Evolutionary conservation across 2,797 vertebrate species (phyloP).

Genomic region (Acrossocheilus wenchowensis): DNA sequence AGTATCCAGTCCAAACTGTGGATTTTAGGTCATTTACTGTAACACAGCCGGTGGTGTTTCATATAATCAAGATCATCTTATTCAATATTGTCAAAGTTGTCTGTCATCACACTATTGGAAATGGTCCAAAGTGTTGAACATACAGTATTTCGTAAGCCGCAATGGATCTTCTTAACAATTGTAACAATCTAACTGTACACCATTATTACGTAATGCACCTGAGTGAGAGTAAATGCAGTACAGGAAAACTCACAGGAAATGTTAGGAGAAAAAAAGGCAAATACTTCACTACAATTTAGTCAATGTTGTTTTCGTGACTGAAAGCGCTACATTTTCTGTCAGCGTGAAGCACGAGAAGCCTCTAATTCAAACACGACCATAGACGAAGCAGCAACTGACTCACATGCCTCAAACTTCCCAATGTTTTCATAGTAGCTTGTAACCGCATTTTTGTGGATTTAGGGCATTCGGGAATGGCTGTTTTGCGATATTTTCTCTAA

Average conservation of each 20-base stretch:
- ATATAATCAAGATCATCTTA: background rate
- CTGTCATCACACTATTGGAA: background rate
- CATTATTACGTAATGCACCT: constrained; percentile 11
- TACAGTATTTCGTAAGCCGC: background rate
- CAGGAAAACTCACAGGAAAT: constrained; percentile 4
- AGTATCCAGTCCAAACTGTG: background rate
- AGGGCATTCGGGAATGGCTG: constrained; percentile 34
- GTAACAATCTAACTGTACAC: background rate
- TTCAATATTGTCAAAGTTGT: background rate
- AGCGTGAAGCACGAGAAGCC: constrained; percentile 67
- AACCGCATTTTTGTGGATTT: constrained; percentile 43
- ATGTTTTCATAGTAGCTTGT: constrained; percentile 43
- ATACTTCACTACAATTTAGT: background rate
- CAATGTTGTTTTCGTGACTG: constrained; percentile 67
- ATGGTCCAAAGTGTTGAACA: background rate
- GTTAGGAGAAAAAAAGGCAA: constrained; percentile 42
- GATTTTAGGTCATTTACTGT: background rate
- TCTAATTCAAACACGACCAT: constrained; percentile 31
- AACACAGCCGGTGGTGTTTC: background rate
- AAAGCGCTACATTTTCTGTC: constrained; percentile 67
- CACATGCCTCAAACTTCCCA: constrained; percentile 28
- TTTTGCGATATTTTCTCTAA: constrained; percentile 35
- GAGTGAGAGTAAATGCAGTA: background rate
- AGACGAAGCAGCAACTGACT: constrained; percentile 11
- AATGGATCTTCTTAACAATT: background rate